Conservation (phyloP, 2,888 invertebrate genomes). For the Neelides folsomi region DNA sequence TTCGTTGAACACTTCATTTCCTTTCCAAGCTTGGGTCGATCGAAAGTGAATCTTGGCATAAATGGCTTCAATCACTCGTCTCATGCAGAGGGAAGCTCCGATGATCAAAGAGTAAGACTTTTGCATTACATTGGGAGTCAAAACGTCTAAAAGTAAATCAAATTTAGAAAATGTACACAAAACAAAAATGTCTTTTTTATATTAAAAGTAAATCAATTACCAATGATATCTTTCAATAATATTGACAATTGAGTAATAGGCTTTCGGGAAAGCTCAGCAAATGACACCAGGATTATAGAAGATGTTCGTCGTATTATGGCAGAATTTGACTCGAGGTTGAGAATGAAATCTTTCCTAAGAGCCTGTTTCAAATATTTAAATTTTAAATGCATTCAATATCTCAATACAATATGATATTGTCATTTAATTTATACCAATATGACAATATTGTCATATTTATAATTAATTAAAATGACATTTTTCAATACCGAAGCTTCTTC, state of each 20-base stretch:
- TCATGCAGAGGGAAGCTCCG: slow-evolving; percentile 25
- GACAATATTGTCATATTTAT: no score
- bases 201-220: slow-evolving; percentile 35
- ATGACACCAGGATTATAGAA: slow-evolving; percentile 61
- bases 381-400: not conserved
- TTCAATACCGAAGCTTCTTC: slow-evolving; percentile 51
- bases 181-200: not conserved
- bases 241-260: slow-evolving; percentile 52
- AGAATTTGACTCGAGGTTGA: slow-evolving; percentile 50
- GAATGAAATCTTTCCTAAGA: slow-evolving; percentile 52
- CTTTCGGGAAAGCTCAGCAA: slow-evolving; percentile 66
- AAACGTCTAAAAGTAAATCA: slow-evolving; percentile 15
- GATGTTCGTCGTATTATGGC: slow-evolving; percentile 69
- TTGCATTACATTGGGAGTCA: slow-evolving; percentile 31
- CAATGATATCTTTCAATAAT: slow-evolving; percentile 51
- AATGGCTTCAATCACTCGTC: slow-evolving; percentile 25
- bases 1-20: slow-evolving; percentile 17
- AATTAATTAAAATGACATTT: no score
- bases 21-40: slow-evolving; percentile 13
- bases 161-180: not conserved
- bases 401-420: no score
- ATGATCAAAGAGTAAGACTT: slow-evolving; percentile 25
- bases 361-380: slow-evolving; percentile 41
- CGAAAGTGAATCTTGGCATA: slow-evolving; percentile 11
- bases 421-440: no score